Evolutionary conservation across 2,888 invertebrate genomes (phyloP), one percentile per base, ranked within the genome.

Genomic region (Sinotaia quadrata): DNA sequence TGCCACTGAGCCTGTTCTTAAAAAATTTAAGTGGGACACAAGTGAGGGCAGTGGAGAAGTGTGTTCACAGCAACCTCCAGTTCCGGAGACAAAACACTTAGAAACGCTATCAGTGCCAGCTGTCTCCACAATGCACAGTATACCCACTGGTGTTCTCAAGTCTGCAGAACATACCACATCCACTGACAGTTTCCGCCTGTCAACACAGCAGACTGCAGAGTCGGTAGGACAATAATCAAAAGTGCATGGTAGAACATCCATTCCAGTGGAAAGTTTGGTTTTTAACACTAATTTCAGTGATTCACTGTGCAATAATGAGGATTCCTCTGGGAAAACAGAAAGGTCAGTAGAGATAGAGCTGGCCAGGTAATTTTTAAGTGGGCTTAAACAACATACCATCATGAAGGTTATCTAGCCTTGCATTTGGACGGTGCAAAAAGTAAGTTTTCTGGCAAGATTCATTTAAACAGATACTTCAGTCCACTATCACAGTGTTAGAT

Each of bases 11-110:
- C 67, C 60, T 12, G 51, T 63, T 18, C 60, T 68, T 7, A 70
- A 71, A 62, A 68, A 66, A 56, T 47, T 60, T 34, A 73, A 73
- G 49, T 34, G 52, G 29, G 69, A 73, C 24, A 63, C 10, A 29
- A 31, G 15, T 44, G 2, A 18, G 47, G 27, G 21, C 34, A 21
- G 49, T 24, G 34, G 66, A 61, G 49, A 65, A 72, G 31, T 44
- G 21, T n/a, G 27, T 2, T n/a, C n/a, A 15, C 29, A 27, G 54
- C 52, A 54, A 41, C 31, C 27, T 29, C 44, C 8, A 5, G 41
- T 47, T 47, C 24, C 51, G 15, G 31, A 44, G 4, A 31, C 37
- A 33, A 58, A 41, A 37, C 58, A 34, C 24, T 34, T 37, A 18
- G 51, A 51, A 18, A 37, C 65, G 1, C n/a, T 56, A 8, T 36